Evolutionary conservation across 2,113 vertebrate genomes (phyloP), one percentile per base, ranked within the genome.

Genomic region (Hydrolagus affinis): DNA sequence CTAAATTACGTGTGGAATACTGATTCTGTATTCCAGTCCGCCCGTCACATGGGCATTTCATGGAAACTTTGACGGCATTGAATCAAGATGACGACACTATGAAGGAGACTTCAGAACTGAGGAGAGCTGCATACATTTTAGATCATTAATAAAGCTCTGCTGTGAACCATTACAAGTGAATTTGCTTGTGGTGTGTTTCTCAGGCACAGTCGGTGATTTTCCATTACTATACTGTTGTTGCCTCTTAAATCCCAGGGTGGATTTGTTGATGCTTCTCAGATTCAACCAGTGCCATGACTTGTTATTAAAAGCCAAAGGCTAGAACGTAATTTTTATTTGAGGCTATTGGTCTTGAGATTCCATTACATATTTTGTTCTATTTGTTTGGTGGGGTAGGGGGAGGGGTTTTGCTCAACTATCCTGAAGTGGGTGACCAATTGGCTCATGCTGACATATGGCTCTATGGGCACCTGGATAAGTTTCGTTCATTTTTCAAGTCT

Each of bases 201-300:
- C 78, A 0, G 23, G 2, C 10, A 8, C 25, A 19, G 10, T 66
- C 25, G 32, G 14, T 30, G 10, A 9, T 83, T 66, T 83, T 83
- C 77, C 77, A 83, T 83, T 30, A 25, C 15, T 21, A 25, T 68
- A 30, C 2, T 75, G 62, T 83, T 66, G 28, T 17, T 9, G 0
- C 60, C n/a, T 10, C 30, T 66, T 83, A 83, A 83, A 66, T 68
- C 62, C 78, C 78, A 32, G 60, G 19, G 78, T 66, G 78, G 78
- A 28, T 64, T 28, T 68, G 62, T n/a, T 66, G 62, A 83, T 32
- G 25, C 62, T 32, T 83, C 66, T 60, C 78, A 3, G 15, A 83
- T 83, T 68, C 66, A 62, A 83, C 7, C 23, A 66, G 78, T 83
- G 25, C 11, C 15, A 30, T 83, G 64, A 9, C 28, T 44, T 66